These are phyloP conservation scores for Tenebrio molitor DNA, from an alignment of 1,140 invertebrate genomes.

Conservation along the genomic window DNA sequence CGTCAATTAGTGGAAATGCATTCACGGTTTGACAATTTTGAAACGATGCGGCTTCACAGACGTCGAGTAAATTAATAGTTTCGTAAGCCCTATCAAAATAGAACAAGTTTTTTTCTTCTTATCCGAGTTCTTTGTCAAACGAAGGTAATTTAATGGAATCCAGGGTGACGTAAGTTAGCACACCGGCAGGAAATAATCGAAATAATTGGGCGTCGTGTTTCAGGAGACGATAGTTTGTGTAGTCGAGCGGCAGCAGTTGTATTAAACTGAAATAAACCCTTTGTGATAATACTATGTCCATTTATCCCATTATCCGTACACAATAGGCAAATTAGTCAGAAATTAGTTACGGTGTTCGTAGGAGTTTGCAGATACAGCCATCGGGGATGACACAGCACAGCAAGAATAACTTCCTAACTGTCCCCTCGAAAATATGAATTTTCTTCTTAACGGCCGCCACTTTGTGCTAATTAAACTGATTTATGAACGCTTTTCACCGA, in stretches of 20 bases:
- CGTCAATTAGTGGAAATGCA: constrained; percentile 14
- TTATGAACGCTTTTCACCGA: background rate
- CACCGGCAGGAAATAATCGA: too few species aligned
- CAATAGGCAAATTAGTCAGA: constrained; percentile 28
- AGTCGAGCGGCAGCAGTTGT: background rate
- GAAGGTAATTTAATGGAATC: too few species aligned
- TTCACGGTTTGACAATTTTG: too few species aligned
- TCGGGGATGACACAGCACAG: background rate
- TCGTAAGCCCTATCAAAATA: too few species aligned
- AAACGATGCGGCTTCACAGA: too few species aligned
- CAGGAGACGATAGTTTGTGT: background rate
- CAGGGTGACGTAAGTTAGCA: too few species aligned
- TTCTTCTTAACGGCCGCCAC: background rate
- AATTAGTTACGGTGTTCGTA: constrained; percentile 21
- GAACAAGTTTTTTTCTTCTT: too few species aligned
- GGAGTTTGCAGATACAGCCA: constrained; percentile 12
- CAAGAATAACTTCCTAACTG: constrained; percentile 5
- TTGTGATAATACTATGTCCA: constrained; percentile 27
- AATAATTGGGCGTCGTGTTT: background rate
- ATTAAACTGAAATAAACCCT: constrained; percentile 26
- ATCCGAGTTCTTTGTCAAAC: too few species aligned
- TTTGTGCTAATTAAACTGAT: constrained; percentile 28
- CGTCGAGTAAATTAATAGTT: too few species aligned
- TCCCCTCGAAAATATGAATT: background rate
- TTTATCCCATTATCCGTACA: constrained; percentile 19